These are phyloP conservation scores for Boloria euphrosyne DNA, from an alignment of 2,888 invertebrate genomes.

Conservation along the genomic window DNA sequence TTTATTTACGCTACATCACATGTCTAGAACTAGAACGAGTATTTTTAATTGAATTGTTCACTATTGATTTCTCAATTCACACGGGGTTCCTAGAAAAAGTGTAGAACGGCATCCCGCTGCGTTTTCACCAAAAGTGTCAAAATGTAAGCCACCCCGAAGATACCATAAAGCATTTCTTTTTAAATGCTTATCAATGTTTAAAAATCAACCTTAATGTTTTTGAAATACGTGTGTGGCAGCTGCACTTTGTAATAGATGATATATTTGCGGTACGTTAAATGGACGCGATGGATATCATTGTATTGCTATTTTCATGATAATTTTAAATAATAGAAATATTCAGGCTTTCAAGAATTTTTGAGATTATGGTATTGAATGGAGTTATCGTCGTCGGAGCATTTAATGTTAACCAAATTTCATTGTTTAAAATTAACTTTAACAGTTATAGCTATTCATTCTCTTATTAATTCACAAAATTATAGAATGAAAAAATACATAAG, in stretches of 20 bases:
- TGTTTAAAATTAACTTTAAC: too few relatives aligned
- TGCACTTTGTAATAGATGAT: slow-evolving; percentile 26
- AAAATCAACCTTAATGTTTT: slow-evolving; percentile 32
- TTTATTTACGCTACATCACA: slow-evolving; percentile 4
- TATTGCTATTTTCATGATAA: slow-evolving; percentile 55
- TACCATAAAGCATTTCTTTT: slow-evolving; percentile 40
- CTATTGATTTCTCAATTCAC: slow-evolving; percentile 71
- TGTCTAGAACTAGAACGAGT: neutral
- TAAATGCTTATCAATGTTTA: slow-evolving; percentile 12
- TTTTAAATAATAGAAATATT: slow-evolving; percentile 63
- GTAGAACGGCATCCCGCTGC: slow-evolving; percentile 71
- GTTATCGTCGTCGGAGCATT: slow-evolving; percentile 61
- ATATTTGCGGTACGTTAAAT: slow-evolving; percentile 64
- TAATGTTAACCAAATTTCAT: neutral
- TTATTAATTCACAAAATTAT: too few relatives aligned
- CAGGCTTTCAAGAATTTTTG: slow-evolving; percentile 58
- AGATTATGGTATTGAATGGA: slow-evolving; percentile 66
- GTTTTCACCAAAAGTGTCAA: slow-evolving; percentile 79
- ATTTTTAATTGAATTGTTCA: slow-evolving; percentile 64
- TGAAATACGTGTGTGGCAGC: slow-evolving; percentile 12
- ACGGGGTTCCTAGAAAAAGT: slow-evolving; percentile 72
- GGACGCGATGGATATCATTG: slow-evolving; percentile 62
- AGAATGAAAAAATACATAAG: too few relatives aligned
- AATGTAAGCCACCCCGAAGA: slow-evolving; percentile 69
- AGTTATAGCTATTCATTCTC: too few relatives aligned